Base-by-base conservation (phyloP, 2,888 invertebrate genomes). In the Lepetodrilus schrolli region DNA sequence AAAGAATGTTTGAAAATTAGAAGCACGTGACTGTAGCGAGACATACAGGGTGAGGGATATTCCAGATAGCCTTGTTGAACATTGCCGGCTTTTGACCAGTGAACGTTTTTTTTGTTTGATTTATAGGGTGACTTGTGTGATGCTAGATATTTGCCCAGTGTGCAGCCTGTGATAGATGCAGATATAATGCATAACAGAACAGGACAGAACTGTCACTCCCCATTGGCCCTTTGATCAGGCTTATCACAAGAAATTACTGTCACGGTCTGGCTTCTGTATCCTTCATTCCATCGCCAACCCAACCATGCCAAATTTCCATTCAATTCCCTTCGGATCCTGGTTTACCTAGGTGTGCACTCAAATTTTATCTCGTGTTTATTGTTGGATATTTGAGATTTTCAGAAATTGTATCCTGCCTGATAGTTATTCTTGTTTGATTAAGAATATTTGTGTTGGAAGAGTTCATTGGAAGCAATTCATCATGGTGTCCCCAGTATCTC, bases 1-100 rank as follows among this genome's bases (percentile, higher is more conserved):
- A 50, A 58, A 68, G 68, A 68, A 68, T 68, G 58, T 58, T 68
- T 7, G 43, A 47, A 68, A 68, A 68, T 68, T 47, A 68, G 21
- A 68, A 68, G 43, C 68, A 68, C 34, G 43, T 68, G 68, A 68
- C 47, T 68, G 38, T 23, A 23, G 17, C 58, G 17, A 17, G 17
- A 43, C 43, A 17, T 43, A 4, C 43, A 17, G 17, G 43, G 43
- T n/a, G 43, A 43, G 17, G 58, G 23, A 30, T 58, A 34, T 58
- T 13, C 30, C n/a, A 58, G 58, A 13, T 30, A 17, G 30, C 26
- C 4, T 13, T 58, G n/a, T 58, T 58, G 30, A 30, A 58, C 58
- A 43, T 17, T 17, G 17, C 43, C 13, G n/a, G n/a, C 13, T 43
- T 43, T 30, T 58, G 58, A 58, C 58, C 58, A 58, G 34, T 58